Base-by-base conservation (phyloP, 2,888 invertebrate species). In the Drosophila rellima region DNA sequence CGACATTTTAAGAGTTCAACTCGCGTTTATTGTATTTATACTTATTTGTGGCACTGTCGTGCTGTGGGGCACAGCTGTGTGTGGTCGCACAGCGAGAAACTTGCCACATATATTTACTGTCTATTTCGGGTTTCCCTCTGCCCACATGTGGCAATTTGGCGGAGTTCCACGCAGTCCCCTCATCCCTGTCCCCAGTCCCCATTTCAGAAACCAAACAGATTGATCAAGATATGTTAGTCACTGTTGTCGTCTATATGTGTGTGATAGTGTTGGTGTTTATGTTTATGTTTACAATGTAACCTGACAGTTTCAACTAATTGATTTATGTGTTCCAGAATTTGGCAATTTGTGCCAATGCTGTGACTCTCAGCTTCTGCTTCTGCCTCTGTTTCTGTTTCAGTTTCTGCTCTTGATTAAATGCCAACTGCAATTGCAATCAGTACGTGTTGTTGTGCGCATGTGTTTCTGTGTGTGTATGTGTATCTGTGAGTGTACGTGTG, bases 221-320 rank as follows among this genome's bases (percentile, higher is more conserved):
- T 77, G 67, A 77, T 80, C 62, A 80, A 77, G 81, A 77, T 80
- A 67, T 77, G 77, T 67, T 55, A 20, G 72, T 18, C 51, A 57
- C 42, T 60, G 64, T 55, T 44, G 60, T 65, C 44, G 40, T 54
- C 48, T 17, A 35, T 11, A 11, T 31, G 51, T 11, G 50, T 35
- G 15, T 39, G 20, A 50, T 17, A 45, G 23, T 59, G 42, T 44
- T 47, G 39, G 35, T 60, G 66, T 51, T 74, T 64, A 40, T 78
- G 70, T 57, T 83, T 88, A 74, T 83, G 64, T 81, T 70, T 70
- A 78, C 82, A 82, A 68, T 83, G 85, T 71, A 62, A 69, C 66
- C 50, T 89, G 83, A 88, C 83, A 85, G 70, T 64, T 55, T 50
- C 65, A 79, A 89, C 89, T 88, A 83, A 83, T 83, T 89, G 90